Evolutionary conservation across 2,797 vertebrate genomes (phyloP).

Genomic region (Mallotus villosus): DNA sequence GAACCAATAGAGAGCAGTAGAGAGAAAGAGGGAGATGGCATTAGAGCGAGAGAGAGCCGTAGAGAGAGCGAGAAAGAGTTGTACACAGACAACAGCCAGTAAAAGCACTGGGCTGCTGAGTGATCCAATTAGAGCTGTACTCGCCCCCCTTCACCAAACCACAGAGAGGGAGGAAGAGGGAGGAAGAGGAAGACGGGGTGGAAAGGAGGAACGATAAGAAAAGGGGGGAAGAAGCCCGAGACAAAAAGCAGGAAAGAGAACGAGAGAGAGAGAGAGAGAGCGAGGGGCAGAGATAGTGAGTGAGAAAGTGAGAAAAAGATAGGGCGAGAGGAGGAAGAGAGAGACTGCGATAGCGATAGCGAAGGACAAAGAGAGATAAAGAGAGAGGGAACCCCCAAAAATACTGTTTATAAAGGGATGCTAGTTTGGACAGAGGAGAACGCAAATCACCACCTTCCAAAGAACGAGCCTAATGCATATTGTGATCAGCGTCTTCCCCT

Average conservation of each 20-base stretch:
- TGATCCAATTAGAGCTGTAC: slow-evolving; percentile 48
- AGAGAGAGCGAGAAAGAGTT: neutral
- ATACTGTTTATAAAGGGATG: slow-evolving; percentile 23
- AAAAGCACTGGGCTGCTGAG: neutral
- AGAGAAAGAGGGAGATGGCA: neutral
- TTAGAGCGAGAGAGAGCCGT: neutral
- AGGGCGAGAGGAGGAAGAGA: slow-evolving; percentile 1
- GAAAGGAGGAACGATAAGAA: slow-evolving; percentile 43
- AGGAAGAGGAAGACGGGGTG: slow-evolving; percentile 46
- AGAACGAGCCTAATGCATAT: slow-evolving; percentile 72
- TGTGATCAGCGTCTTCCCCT: slow-evolving; percentile 71
- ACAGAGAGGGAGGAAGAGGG: slow-evolving; percentile 51
- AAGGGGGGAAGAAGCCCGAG: slow-evolving; percentile 57
- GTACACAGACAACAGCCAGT: neutral
- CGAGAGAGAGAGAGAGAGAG: neutral
- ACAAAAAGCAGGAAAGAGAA: neutral
- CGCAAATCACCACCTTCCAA: slow-evolving; percentile 66
- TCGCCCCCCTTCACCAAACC: slow-evolving; percentile 52
- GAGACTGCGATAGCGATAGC: slow-evolving; percentile 6
- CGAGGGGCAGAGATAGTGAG: neutral
- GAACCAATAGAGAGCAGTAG: too few relatives aligned
- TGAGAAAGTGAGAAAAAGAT: slow-evolving; percentile 32
- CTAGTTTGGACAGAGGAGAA: slow-evolving; percentile 59
- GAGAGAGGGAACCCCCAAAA: slow-evolving; percentile 17
- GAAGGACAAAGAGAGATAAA: slow-evolving; percentile 11